phyloP scores from a whole-genome alignment of 2,888 invertebrate genomes.

The Lepeophtheirus nordmannii region DNA sequence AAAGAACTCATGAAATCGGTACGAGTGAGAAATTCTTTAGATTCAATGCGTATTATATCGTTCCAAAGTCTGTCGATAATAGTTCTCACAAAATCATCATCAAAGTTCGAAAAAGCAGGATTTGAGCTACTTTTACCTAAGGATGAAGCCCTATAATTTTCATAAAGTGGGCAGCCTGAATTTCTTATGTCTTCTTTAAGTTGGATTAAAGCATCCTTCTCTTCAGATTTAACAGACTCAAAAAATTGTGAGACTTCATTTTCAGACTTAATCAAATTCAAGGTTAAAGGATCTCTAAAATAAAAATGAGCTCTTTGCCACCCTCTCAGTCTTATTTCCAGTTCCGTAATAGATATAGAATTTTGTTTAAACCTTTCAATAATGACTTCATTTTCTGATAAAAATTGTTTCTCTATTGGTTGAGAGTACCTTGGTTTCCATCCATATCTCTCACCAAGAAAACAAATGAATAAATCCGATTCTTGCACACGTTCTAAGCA shows the following conservation, averaged over 20 bases:
- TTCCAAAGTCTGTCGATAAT: background rate
- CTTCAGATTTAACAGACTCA: background rate
- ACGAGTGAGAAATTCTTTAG: background rate
- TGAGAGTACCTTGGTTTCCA: constrained; percentile 32
- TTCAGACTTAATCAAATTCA: background rate
- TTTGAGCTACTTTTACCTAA: background rate
- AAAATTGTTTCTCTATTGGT: constrained; percentile 32
- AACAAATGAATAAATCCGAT: constrained; percentile 36
- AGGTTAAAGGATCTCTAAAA: constrained; percentile 31
- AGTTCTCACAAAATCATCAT: background rate
- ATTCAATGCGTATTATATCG: background rate
- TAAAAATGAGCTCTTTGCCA: constrained; percentile 34
- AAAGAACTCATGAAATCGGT: background rate
- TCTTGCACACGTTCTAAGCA: constrained; percentile 35
- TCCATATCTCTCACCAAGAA: constrained; percentile 37
- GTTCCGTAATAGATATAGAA: constrained; percentile 35
- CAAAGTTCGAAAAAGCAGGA: background rate
- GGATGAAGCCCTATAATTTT: background rate
- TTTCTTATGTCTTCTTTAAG: background rate
- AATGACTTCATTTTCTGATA: constrained; percentile 34
- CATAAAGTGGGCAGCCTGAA: background rate
- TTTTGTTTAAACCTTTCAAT: constrained; percentile 29
- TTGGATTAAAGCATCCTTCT: background rate
- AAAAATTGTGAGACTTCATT: background rate
- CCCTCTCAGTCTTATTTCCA: constrained; percentile 33